Evolutionary conservation across 2,888 invertebrate genomes (phyloP), one percentile per base, ranked within the genome.

Genomic region (Alloscopus bannaensis): DNA sequence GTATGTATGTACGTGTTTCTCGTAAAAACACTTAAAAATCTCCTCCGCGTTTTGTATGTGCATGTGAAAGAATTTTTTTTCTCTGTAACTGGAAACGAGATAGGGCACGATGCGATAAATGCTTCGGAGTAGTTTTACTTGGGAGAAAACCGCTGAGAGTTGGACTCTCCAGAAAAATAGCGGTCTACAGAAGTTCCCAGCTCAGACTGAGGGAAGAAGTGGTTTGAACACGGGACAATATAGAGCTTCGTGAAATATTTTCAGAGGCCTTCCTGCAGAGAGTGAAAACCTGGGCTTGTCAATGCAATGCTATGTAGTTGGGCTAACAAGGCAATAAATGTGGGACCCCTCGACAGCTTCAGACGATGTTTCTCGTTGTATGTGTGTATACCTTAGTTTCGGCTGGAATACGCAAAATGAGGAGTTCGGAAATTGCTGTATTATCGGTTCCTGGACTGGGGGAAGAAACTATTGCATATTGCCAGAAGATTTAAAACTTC

Each of bases 91-190:
- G 6, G 70, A 57, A 77, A 42, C 45, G 70, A 77, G 77, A 70
- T 70, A 77, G 70, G 70, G 70, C 70, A 77, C 62, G 77, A 45
- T 64, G 64, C 64, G 77, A 77, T 77, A 77, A 70, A 77, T 57
- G 69, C 31, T 62, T 26, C 52, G 29, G 68, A 45, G 24, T 45
- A n/a, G 45, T 24, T 16, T 71, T 50, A 22, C 45, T 60, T 62
- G 26, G 13, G 29, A 2, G 22, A 50, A 47, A 50, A 26, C 45
- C 40, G n/a, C 4, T 4, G 18, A 50, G 50, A 50, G 45, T 45
- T 45, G 4, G 26, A 45, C 24, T 59, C 72, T 55, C 72, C 26
- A 20, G 20, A 47, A 50, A 62, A 68, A 60, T 60, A 60, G 65
- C 59, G 59, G 64, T 73, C 66, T 64, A 66, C 73, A 65, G 64